Percentiles rank a stretch among this genome's conserved stretches.
These are phyloP conservation scores for Leucophora obtusa DNA, from an alignment of 2,888 invertebrate genomes.

Conservation along the genomic window DNA sequence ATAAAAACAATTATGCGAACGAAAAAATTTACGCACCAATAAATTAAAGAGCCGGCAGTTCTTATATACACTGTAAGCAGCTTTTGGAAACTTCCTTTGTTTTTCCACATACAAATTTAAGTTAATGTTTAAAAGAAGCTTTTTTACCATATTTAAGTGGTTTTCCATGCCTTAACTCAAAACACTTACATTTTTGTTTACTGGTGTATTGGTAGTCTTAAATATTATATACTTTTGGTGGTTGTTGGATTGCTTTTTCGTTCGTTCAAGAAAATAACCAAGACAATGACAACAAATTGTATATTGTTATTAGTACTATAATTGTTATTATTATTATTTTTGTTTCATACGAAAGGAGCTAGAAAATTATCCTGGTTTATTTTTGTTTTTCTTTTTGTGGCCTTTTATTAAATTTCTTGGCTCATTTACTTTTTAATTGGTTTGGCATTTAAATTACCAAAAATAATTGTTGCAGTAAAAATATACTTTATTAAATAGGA, in stretches of 20 bases:
- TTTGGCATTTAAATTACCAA: constrained; percentile 17
- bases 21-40: no score
- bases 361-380: not conserved
- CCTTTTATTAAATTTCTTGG: constrained; percentile 16
- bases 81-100: no score
- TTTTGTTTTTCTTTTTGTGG: not conserved
- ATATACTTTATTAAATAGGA: not conserved
- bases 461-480: constrained; percentile 12
- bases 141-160: no score
- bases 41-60: no score
- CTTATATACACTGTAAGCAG: no score
- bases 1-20: no score
- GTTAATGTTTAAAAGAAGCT: no score
- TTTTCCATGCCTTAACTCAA: no score
- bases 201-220: not conserved
- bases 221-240: not conserved
- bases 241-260: not conserved
- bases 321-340: constrained; percentile 2
- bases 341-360: not conserved
- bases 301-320: not conserved
- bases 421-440: constrained; percentile 32
- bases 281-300: not conserved
- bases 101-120: no score
- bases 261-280: not conserved
- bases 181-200: not conserved